Conservation (phyloP, 2,797 vertebrate genomes). For the Chrysocyon brachyurus region DNA sequence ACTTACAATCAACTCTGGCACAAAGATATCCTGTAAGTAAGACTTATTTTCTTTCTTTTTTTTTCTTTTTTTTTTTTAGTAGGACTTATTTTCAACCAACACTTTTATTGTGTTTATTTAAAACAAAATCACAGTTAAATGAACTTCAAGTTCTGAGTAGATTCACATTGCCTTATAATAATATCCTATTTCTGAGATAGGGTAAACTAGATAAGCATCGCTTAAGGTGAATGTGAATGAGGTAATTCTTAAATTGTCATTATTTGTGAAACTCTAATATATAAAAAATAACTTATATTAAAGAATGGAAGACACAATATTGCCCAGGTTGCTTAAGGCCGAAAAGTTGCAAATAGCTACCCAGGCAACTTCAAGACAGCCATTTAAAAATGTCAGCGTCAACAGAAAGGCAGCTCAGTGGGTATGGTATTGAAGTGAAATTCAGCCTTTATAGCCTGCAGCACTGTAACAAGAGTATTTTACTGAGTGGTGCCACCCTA, state of each 20-base stretch:
- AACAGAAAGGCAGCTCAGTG: not conserved
- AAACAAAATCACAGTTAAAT: not conserved
- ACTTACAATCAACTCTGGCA: not conserved
- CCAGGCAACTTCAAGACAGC: not conserved
- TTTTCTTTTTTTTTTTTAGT: not conserved
- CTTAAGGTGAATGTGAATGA: not conserved
- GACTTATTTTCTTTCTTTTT: not conserved
- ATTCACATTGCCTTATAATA: not conserved
- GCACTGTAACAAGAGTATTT: not conserved
- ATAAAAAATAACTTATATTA: not conserved
- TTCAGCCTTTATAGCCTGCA: not conserved
- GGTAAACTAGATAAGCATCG: not conserved
- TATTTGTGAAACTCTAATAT: not conserved
- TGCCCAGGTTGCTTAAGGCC: not conserved
- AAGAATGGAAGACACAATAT: not conserved
- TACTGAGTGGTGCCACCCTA: not conserved
- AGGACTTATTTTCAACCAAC: not conserved
- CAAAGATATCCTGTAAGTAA: not conserved
- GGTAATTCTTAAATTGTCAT: not conserved
- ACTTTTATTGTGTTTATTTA: not conserved
- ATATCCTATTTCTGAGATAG: not conserved
- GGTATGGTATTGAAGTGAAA: not conserved
- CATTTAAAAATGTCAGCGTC: not conserved
- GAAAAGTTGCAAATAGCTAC: not conserved
- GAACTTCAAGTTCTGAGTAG: not conserved